Percentiles rank a stretch among this genome's conserved stretches.
phyloP scores from a whole-genome alignment of 2,888 invertebrate genomes.

The Podotricha telesiphe region DNA sequence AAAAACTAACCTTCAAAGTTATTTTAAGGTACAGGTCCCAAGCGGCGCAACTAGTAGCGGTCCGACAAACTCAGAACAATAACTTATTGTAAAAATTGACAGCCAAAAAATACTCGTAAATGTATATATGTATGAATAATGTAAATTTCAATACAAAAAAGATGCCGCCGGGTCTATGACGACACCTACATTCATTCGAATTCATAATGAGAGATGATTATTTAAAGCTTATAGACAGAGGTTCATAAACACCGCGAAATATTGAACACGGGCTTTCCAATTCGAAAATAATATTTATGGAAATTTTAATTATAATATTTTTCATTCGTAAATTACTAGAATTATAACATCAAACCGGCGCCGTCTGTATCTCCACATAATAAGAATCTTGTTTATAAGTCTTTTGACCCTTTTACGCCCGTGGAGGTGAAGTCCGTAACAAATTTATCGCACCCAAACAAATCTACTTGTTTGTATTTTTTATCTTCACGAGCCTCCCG shows the following conservation, averaged over 20 bases:
- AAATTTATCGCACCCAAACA: slow-evolving; percentile 32
- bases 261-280: slow-evolving; percentile 33
- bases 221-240: slow-evolving; percentile 21
- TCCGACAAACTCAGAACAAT: slow-evolving; percentile 2
- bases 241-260: slow-evolving; percentile 32
- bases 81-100: slow-evolving; percentile 13
- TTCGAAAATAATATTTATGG: slow-evolving; percentile 33
- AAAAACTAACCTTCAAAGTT: slow-evolving; percentile 10
- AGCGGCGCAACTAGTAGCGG: slow-evolving; percentile 5
- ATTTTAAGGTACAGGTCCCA: slow-evolving; percentile 6
- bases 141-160: slow-evolving; percentile 4
- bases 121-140: background rate
- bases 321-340: slow-evolving; percentile 32
- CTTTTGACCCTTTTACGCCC: slow-evolving; percentile 32
- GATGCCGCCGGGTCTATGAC: slow-evolving; percentile 1
- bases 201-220: slow-evolving; percentile 23
- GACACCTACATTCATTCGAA: slow-evolving; percentile 20
- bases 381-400: slow-evolving; percentile 33
- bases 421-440: slow-evolving; percentile 23
- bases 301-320: slow-evolving; percentile 34
- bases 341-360: slow-evolving; percentile 36
- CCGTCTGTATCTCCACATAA: slow-evolving; percentile 32
- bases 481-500: background rate
- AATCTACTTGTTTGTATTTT: slow-evolving; percentile 22
- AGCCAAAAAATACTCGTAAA: slow-evolving; percentile 13